These are phyloP conservation scores for Ferrisia virgata DNA, from an alignment of 2,888 invertebrate genomes.

Conservation along the genomic window DNA sequence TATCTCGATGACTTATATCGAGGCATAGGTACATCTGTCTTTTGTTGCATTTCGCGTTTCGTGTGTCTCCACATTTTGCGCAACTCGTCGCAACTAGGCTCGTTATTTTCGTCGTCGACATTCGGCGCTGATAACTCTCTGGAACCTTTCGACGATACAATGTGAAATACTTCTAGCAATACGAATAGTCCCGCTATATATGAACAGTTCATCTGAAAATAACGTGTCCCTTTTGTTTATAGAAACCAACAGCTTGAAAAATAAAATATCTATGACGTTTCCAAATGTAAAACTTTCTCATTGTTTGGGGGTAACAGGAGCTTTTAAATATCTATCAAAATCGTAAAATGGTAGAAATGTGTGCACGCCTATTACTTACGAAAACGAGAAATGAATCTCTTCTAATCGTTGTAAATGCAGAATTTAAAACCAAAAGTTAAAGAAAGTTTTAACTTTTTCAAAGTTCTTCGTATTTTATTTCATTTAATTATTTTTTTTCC, in stretches of 20 bases:
- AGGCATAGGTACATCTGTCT: constrained; percentile 13
- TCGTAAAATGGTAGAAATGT: no score
- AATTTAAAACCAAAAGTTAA: neutral
- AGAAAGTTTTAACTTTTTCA: neutral
- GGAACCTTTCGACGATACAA: constrained; percentile 22
- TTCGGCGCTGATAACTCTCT: neutral
- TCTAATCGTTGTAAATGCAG: neutral
- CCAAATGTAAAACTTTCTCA: neutral
- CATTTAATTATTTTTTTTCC: neutral
- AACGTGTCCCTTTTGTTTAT: neutral
- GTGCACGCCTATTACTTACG: neutral
- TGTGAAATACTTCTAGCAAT: constrained; percentile 20
- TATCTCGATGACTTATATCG: neutral
- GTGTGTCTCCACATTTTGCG: constrained; percentile 41
- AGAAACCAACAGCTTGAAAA: neutral
- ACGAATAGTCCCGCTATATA: constrained; percentile 22
- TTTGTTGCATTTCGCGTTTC: constrained; percentile 45
- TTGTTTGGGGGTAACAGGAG: neutral
- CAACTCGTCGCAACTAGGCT: constrained; percentile 43
- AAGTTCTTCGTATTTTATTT: neutral
- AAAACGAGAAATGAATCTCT: neutral
- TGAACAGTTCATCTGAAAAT: constrained; percentile 36
- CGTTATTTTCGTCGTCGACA: neutral
- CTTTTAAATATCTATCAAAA: neutral
- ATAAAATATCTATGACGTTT: neutral